phyloP scores from a whole-genome alignment of 2,113 vertebrate species.

The Oenanthe oenanthe region DNA sequence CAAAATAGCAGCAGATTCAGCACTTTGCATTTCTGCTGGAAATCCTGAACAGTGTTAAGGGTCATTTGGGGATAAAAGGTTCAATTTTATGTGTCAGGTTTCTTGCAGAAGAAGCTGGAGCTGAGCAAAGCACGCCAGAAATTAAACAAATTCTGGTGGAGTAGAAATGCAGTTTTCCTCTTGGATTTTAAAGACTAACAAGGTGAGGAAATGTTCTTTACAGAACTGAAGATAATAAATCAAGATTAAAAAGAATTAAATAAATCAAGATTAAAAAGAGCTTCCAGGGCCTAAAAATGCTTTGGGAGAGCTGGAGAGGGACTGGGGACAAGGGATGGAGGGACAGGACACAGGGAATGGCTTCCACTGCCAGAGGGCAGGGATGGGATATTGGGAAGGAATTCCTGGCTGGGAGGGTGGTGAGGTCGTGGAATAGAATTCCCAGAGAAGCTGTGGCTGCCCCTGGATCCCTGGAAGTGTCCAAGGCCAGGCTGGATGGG shows the following conservation, averaged over 20 bases:
- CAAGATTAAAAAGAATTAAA: background rate
- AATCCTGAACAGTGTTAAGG: background rate
- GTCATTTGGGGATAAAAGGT: background rate
- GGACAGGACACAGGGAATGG: background rate
- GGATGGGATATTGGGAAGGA: background rate
- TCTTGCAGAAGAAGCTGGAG: background rate
- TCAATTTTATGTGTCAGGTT: background rate
- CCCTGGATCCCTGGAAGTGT: background rate
- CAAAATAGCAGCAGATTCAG: background rate
- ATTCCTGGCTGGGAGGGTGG: accelerated
- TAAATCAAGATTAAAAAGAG: background rate
- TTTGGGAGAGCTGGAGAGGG: background rate
- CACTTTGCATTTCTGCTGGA: background rate
- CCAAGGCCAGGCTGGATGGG: accelerated
- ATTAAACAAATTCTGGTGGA: background rate
- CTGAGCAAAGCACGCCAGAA: background rate
- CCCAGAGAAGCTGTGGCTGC: background rate
- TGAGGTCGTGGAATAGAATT: accelerated
- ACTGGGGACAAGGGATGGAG: background rate
- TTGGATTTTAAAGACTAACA: background rate
- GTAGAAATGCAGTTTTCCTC: background rate
- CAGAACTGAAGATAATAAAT: background rate
- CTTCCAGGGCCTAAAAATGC: background rate
- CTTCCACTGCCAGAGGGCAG: background rate
- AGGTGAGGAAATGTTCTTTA: background rate